Conservation (phyloP, 2,888 invertebrate species). For the Agrochola litura region DNA sequence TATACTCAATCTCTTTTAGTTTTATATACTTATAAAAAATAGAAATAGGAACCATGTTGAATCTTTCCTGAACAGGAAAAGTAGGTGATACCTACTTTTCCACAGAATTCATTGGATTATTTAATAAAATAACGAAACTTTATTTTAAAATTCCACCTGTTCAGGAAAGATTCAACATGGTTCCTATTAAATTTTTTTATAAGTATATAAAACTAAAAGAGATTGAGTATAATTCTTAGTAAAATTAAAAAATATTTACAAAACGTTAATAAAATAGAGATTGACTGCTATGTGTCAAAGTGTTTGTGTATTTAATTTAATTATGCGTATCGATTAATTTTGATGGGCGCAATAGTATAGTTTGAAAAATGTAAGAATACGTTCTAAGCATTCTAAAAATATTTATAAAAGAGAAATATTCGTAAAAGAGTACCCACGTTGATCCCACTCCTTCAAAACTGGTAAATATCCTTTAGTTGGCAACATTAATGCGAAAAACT, state of each 20-base stretch:
- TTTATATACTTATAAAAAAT: neutral
- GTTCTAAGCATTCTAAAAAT: neutral
- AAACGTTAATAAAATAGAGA: neutral
- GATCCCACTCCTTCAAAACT: conserved; percentile 2
- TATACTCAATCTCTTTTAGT: neutral
- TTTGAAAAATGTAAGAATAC: neutral
- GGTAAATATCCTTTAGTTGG: conserved; percentile 13
- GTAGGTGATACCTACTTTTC: neutral
- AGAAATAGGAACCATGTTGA: neutral
- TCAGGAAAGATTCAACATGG: too few species aligned
- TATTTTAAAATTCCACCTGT: neutral
- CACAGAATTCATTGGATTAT: neutral
- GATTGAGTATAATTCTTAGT: neutral
- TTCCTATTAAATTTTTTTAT: neutral
- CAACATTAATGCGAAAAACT: conserved; percentile 32
- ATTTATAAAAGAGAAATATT: neutral
- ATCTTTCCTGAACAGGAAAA: too few species aligned
- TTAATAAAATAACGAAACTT: neutral
- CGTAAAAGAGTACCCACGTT: neutral
- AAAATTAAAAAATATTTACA: neutral
- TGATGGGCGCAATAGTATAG: neutral
- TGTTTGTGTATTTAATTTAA: neutral
- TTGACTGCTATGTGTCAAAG: neutral
- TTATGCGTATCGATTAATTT: neutral
- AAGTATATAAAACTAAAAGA: neutral